Evolutionary conservation across 2,797 vertebrate genomes (phyloP), one percentile per base, ranked within the genome.

Genomic region (Tiaroga cobitis): DNA sequence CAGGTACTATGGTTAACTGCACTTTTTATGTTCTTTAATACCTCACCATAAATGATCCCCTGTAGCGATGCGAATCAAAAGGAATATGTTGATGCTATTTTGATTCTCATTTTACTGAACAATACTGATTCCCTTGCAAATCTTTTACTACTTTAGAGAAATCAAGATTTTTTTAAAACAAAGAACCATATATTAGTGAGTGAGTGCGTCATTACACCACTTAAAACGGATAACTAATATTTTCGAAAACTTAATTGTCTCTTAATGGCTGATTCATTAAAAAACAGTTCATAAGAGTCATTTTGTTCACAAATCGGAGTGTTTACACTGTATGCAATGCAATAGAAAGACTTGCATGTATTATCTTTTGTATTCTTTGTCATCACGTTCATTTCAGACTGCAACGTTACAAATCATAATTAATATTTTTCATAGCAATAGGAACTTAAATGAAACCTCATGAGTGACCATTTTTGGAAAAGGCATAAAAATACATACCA

Each of bases 1-100:
- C 97, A 99, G 97, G 98, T 99, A 96, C 0, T 1, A 83, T 81
- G 72, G n/a, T 85, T 49, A 41, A 81, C 37, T 61, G 2, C n/a
- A 3, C 19, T 61, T 39, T 74, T 16, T 32, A 65, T 65, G 13
- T 21, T 34, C 21, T 26, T 65, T 21, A 21, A 26, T 72, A 13
- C 18, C 56, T 18, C 56, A 19, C 43, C 5, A 29, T 10, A 49
- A 49, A 19, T 37, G 11, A 24, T 39, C 18, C 37, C 10, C 5
- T 6, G 6, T 24, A 77, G 4, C 8, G n/a, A 29, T 29, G 16
- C 9, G n/a, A 49, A 8, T 46, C 39, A 73, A 18, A 72, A 26
- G 3, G 15, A 46, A 49, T 73, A 8, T 19, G 46, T 18, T 16
- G 41, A 72, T 72, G 13, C 24, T 29, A 10, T 49, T 49, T 73